Base-by-base conservation (phyloP, 2,113 vertebrate species). In the Channa argus region DNA sequence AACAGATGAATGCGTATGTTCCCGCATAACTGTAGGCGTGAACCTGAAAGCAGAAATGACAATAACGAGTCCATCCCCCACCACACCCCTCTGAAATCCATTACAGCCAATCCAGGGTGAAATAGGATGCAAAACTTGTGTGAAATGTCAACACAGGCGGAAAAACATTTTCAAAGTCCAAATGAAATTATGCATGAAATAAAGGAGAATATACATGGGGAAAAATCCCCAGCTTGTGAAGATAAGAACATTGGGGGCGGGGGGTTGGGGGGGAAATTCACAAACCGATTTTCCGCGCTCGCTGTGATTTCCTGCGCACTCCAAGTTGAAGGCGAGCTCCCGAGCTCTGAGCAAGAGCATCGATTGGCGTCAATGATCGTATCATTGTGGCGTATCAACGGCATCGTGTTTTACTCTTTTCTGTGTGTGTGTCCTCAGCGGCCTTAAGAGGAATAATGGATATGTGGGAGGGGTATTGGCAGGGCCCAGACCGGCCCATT, bases 401-500 rank as follows among this genome's bases (percentile, higher is more conserved):
- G 71, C 77, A 24, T 59, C 24, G 74, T 85, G 77, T 89, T 86
- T 81, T 81, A 82, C 82, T 85, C 80, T 79, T 47, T 68, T 61
- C 62, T 83, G 55, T 62, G 60, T 62, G 60, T 84, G 74, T 83
- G 84, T 88, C 83, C 77, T 86, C 77, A 9, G 71, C 56, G 64
- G 82, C 83, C 2, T 77, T 66, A 79, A 79, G 70, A 79, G 72
- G 73, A 86, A 86, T 92, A 91, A 94, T 92, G 86, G 92, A 91
- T 88, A 80, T 83, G 82, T 88, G 83, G 88, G 84, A 86, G 84
- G 53, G 67, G 63, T 94, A 92, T 93, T 87, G 93, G 90, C 92
- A 92, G 91, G 61, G 71, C 82, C 77, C 67, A 74, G 82, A 81
- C 86, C 55, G 74, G 77, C 58, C 63, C 86, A 94, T 94, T 92